Base-by-base conservation (phyloP, 2,113 vertebrate genomes). In the Chroicocephalus ridibundus region DNA sequence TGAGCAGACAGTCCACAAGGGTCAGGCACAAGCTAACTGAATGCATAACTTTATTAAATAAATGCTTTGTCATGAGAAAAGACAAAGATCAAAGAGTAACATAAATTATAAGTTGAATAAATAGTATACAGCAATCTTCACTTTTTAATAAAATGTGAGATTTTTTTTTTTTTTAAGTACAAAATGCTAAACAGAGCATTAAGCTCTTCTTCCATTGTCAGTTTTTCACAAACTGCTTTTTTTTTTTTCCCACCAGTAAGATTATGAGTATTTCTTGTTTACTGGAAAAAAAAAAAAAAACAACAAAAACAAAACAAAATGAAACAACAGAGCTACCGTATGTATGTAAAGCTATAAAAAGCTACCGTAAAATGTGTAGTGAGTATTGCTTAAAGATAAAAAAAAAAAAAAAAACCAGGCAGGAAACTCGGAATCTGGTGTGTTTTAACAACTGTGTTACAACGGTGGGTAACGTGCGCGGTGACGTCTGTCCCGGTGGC, bases 31-130 rank as follows among this genome's bases (percentile, higher is more conserved):
- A 93, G 95, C 98, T 98, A 98, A 98, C 98, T 98, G 99, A 99
- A 99, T 99, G 99, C 99, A 99, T 99, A 99, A 99, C 99, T 99
- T 99, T 99, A 99, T 99, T 99, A 99, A 99, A 99, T 99, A 99
- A 99, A 99, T 99, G 99, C 99, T 99, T 99, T 99, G 99, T 99
- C 99, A 99, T 98, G 99, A 99, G 99, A 99, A 99, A 99, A 98
- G 99, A 99, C 99, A 99, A 99, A 99, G 99, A 99, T 99, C 98
- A 98, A 99, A 99, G 99, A 99, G 99, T 99, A 99, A 99, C 99
- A 99, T 99, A 99, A 99, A 99, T 99, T 99, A 99, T 99, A 99
- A 98, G 99, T 99, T 99, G 99, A 99, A 99, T 99, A 99, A 99
- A 99, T 99, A 99, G 99, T 98, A 99, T 99, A 99, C 99, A 99